phyloP scores from a whole-genome alignment of 2,888 invertebrate genomes.

The Atethmia centrago region DNA sequence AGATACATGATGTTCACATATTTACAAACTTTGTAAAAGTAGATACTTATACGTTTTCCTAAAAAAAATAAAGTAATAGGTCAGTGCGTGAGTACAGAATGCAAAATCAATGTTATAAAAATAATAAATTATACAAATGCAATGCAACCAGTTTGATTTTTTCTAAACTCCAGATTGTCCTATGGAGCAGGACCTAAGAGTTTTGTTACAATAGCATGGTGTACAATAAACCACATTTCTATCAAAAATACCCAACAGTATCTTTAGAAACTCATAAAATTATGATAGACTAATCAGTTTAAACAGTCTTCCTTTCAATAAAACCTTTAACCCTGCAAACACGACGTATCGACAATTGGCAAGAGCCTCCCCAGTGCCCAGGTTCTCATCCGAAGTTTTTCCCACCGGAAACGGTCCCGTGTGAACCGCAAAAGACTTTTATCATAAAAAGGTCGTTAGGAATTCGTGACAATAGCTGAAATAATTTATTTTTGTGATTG shows the following conservation, averaged over 20 bases:
- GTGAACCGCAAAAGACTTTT: conserved; percentile 51
- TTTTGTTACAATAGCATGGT: no score
- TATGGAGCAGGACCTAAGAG: no score
- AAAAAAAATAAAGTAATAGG: no score
- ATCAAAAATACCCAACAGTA: neutral
- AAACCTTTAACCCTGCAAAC: conserved; percentile 31
- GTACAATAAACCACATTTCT: neutral
- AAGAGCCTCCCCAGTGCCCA: conserved; percentile 39
- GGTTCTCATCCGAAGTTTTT: conserved; percentile 27
- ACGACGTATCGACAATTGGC: conserved; percentile 21
- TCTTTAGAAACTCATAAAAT: neutral
- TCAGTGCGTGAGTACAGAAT: no score
- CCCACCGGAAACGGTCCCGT: conserved; percentile 37
- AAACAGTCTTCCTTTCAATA: conserved; percentile 13
- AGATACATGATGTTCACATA: no score
- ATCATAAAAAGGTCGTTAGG: conserved; percentile 29
- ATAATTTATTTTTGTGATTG: conserved; percentile 14
- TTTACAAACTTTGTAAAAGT: no score
- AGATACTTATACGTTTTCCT: no score
- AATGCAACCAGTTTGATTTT: no score
- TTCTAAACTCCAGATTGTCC: no score
- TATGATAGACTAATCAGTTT: neutral
- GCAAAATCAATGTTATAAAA: no score
- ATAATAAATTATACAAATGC: no score
- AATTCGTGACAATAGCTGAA: conserved; percentile 18